A percentile compares a stretch with the other conserved stretches of the same genome.
phyloP scores from a whole-genome alignment of 2,797 vertebrate species.

The Orientallactaga sibirica region DNA sequence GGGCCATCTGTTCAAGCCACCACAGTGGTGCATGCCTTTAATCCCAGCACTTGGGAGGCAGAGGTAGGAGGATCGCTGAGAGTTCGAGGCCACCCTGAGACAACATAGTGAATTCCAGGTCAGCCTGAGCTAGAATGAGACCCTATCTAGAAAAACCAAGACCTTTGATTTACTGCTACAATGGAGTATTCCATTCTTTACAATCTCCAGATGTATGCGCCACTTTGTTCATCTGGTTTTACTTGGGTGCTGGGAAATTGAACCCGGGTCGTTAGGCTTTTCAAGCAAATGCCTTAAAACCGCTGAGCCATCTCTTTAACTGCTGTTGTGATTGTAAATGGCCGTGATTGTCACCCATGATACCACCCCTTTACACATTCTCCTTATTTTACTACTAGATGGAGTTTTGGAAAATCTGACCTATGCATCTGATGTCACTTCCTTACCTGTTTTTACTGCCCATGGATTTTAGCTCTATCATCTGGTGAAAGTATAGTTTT shows the following conservation, averaged over 20 bases:
- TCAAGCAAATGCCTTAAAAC: too few species aligned
- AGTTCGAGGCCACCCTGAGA: too few species aligned
- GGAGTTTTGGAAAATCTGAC: constrained; percentile 29
- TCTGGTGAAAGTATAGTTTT: not conserved
- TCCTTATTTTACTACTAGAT: constrained; percentile 32
- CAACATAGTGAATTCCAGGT: too few species aligned
- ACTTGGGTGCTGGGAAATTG: too few species aligned
- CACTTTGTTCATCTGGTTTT: not conserved
- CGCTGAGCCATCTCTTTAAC: too few species aligned
- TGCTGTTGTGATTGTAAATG: not conserved
- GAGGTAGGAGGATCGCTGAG: too few species aligned
- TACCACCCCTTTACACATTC: not conserved
- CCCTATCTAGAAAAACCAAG: too few species aligned
- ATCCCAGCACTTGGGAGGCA: too few species aligned
- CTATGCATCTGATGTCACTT: not conserved
- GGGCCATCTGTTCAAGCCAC: too few species aligned
- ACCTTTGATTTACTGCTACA: not conserved
- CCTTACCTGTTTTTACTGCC: constrained; percentile 32
- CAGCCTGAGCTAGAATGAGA: too few species aligned
- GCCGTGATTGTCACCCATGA: not conserved
- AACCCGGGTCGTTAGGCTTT: too few species aligned
- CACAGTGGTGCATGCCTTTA: too few species aligned
- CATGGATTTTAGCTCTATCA: not conserved
- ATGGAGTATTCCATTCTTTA: not conserved
- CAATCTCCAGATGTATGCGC: not conserved